Evolutionary conservation across 2,797 vertebrate species (phyloP), one percentile per base, ranked within the genome.

Genomic region (Lepus oiostolus): DNA sequence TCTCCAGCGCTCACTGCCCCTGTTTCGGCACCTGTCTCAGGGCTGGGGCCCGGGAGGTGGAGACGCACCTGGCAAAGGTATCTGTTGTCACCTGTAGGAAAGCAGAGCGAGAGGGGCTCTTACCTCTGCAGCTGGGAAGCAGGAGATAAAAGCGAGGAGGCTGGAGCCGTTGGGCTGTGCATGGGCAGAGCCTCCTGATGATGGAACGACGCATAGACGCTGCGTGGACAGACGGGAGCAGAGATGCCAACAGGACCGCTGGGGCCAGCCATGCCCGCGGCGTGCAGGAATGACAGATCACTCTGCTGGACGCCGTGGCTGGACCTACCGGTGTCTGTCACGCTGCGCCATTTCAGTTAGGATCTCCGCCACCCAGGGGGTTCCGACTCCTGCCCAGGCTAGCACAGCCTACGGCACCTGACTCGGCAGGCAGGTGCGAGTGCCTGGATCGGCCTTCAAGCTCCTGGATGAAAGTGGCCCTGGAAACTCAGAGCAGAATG

Each of bases 181-280:
- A 0, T 19, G 21, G 47, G 22, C 58, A 62, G 67, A 65, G 67
- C 30, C 38, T 32, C 22, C 9, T 0, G 28, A 54, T 21, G 5
- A 9, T 3, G 2, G 86, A 24, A n/a, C 2, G 32, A 11, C 2
- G 12, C 3, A 14, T 4, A 4, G 3, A 19, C 83, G 17, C 47
- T 1, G 35, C 42, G 42, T 42, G 30, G 26, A 6, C 10, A 4
- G 42, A 4, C 2, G 11, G 28, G 14, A 0, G 22, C 19, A 21
- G 19, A 11, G 79, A 2, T 3, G 4, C n/a, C 16, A 0, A 28
- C 30, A 21, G 8, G 22, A 5, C 12, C 0, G 0, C 22, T 11
- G 65, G 63, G 35, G 4, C 47, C 19, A 8, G 30, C 5, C 0
- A 6, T 1, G 32, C 22, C 58, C 1, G 2, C 2, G 17, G 11